Evolutionary conservation across 2,113 vertebrate species (phyloP), one percentile per base, ranked within the genome.

Genomic region (Phoxinus phoxinus): DNA sequence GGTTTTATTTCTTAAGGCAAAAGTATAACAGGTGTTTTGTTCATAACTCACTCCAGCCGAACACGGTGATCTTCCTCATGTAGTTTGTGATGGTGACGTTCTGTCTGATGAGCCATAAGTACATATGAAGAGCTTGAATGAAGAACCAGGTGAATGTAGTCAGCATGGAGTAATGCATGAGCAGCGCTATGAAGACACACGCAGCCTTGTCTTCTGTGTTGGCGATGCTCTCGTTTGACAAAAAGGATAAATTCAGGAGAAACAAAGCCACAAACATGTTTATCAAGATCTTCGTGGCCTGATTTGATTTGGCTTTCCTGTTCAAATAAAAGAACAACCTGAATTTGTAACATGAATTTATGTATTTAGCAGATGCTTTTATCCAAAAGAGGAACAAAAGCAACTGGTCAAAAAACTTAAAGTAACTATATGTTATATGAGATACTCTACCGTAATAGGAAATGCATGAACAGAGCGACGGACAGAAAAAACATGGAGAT

Each of bases 121-220:
- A 95, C 80, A 96, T 86, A 82, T 96, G 95, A 17, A 95, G 92
- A 61, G 93, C 95, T 80, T 86, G 30, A 93, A 90, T 69, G 93
- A 85, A 91, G 32, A 81, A 96, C 95, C 95, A 97, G 87, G 91
- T 96, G 84, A 96, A 96, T 41, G 92, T 93, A 59, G 94, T 94
- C 87, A 96, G 90, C 92, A 96, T 89, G 83, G 91, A 92, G 87
- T 96, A 97, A 83, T 96, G 96, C 71, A 94, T 92, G 83, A 91
- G 0, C 0, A 92, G 93, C 0, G 92, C 95, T 0, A 90, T 87
- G 4, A 46, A 25, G 85, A 88, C 73, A 37, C 96, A 96, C 12
- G 87, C 2, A 0, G 35, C 3, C 0, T 0, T 0, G 4, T 84
- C 69, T 0, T 0, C 46, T 11, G 80, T 15, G 0, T 21, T 1